A percentile compares a stretch with the other conserved stretches of the same genome.
phyloP scores from a whole-genome alignment of 1,140 invertebrate species.

The Proales similis region DNA sequence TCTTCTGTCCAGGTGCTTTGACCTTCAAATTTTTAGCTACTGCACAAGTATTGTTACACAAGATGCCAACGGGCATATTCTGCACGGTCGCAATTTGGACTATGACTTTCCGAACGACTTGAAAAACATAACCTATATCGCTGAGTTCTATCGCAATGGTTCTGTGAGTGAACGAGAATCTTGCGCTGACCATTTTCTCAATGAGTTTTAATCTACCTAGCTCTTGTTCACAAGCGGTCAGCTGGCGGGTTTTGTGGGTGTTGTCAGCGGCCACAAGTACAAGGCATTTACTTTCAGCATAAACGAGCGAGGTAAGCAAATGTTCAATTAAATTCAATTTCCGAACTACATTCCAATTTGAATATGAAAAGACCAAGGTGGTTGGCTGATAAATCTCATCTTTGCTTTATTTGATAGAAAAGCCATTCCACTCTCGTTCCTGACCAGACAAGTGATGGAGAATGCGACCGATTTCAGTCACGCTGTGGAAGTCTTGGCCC shows the following conservation, averaged over 20 bases:
- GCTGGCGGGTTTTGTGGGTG: slow-evolving; percentile 42
- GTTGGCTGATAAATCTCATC: slow-evolving; percentile 43
- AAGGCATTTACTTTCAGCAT: slow-evolving; percentile 46
- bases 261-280: slow-evolving; percentile 44
- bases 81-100: slow-evolving; percentile 48
- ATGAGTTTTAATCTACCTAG: too few relatives aligned
- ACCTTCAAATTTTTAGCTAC: slow-evolving; percentile 43
- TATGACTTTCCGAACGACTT: slow-evolving; percentile 43
- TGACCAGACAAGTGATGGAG: slow-evolving; percentile 49
- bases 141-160: slow-evolving; percentile 42
- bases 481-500: slow-evolving; percentile 51
- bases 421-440: slow-evolving; percentile 39
- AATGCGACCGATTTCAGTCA: slow-evolving; percentile 51
- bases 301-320: slow-evolving; percentile 44
- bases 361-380: slow-evolving; percentile 45
- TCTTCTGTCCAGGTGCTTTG: not conserved
- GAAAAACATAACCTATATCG: slow-evolving; percentile 43
- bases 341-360: too few relatives aligned
- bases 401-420: slow-evolving; percentile 43
- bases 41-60: slow-evolving; percentile 48
- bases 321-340: not conserved
- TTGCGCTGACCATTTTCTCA: too few relatives aligned
- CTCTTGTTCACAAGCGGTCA: slow-evolving; percentile 19
- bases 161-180: slow-evolving; percentile 40
- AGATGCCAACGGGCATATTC: slow-evolving; percentile 43